Conservation (phyloP, 2,888 invertebrate species). For the Meliscaeva auricollis region DNA sequence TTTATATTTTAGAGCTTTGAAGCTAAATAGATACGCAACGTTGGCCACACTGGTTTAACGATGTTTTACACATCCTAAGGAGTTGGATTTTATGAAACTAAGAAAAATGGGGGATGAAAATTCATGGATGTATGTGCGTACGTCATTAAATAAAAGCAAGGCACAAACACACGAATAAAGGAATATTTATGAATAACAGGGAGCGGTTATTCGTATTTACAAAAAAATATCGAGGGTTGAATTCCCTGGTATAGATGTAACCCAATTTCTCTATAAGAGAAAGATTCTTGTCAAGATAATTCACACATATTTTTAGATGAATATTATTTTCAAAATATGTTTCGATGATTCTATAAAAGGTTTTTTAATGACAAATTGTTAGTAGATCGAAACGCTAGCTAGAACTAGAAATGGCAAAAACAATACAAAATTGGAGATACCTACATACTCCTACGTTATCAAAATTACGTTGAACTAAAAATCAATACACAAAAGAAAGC, state of each 20-base stretch:
- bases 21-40: not conserved
- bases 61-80: not conserved
- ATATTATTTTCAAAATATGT: no score
- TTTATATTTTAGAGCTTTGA: not conserved
- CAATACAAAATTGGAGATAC: no score
- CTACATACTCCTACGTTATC: no score
- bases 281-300: no score
- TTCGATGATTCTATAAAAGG: no score
- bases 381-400: no score
- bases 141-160: not conserved
- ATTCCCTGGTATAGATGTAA: not conserved
- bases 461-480: no score
- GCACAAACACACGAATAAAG: not conserved
- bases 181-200: not conserved
- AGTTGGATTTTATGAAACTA: not conserved
- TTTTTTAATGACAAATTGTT: no score
- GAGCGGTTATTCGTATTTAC: constrained; percentile 6
- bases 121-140: not conserved
- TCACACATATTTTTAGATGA: no score
- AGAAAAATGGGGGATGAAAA: constrained; percentile 1
- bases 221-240: not conserved
- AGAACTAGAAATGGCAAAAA: no score
- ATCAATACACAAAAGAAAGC: no score
- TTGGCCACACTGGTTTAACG: not conserved
- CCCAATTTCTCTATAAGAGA: not conserved